Percentiles rank a stretch among this genome's conserved stretches.
These are phyloP conservation scores for Drosophila seguyi DNA, from an alignment of 1,140 invertebrate genomes.

Conservation along the genomic window DNA sequence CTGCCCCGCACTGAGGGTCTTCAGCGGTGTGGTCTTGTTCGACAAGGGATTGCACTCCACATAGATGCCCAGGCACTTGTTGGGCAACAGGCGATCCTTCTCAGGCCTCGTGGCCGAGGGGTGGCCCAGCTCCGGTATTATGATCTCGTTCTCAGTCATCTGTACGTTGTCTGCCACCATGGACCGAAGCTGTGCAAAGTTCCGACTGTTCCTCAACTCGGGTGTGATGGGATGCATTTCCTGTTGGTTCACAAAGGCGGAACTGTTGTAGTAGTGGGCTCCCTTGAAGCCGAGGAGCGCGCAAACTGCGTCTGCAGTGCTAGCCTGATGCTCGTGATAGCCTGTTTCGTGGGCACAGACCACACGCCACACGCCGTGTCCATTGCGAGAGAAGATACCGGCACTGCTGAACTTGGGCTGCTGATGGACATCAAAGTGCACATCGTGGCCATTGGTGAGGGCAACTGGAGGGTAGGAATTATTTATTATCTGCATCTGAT, in stretches of 20 bases:
- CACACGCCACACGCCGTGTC: slow-evolving; percentile 87
- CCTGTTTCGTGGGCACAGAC: slow-evolving; percentile 86
- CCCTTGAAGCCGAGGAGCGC: slow-evolving; percentile 77
- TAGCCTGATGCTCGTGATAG: slow-evolving; percentile 59
- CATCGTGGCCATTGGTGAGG: slow-evolving; percentile 87
- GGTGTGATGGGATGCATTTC: slow-evolving; percentile 70
- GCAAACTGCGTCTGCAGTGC: slow-evolving; percentile 63
- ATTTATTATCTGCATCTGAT: neutral
- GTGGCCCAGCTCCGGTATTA: slow-evolving; percentile 8
- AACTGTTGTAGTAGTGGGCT: slow-evolving; percentile 67
- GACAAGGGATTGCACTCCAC: slow-evolving; percentile 69
- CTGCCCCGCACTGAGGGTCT: slow-evolving; percentile 73
- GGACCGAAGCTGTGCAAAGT: slow-evolving; percentile 21
- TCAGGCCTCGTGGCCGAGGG: slow-evolving; percentile 23
- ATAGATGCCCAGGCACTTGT: slow-evolving; percentile 71
- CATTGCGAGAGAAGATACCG: slow-evolving; percentile 88
- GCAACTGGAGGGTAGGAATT: slow-evolving; percentile 82
- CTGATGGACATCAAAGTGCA: slow-evolving; percentile 87
- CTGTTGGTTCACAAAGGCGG: slow-evolving; percentile 50
- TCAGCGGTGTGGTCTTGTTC: slow-evolving; percentile 65
- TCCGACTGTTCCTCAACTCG: slow-evolving; percentile 37
- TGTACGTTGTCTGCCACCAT: slow-evolving; percentile 60
- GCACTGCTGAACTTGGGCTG: slow-evolving; percentile 87
- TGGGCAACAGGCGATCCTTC: slow-evolving; percentile 39
- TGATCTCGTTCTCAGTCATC: slow-evolving; percentile 44